A percentile compares a stretch with the other conserved stretches of the same genome.
Evolutionary conservation across 1,140 invertebrate genomes (phyloP).

Genomic region (Brachionus rotundiformis): DNA sequence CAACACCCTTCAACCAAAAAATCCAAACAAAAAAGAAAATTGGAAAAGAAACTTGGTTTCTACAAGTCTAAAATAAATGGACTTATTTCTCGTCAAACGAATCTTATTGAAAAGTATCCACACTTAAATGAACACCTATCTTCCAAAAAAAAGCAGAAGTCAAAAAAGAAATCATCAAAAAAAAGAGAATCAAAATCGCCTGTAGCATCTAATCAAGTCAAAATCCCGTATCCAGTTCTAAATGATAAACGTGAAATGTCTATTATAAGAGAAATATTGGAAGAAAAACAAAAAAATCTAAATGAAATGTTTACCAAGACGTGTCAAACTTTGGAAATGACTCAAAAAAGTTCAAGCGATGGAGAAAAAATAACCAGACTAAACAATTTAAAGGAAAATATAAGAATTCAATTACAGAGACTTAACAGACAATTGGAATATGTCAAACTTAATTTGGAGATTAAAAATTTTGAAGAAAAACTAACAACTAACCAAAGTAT

Average conservation of each 20-base stretch:
- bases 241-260: slow-evolving; percentile 45
- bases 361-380: not conserved
- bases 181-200: not conserved
- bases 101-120: not conserved
- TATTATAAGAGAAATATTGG: not conserved
- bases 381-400: slow-evolving; percentile 33
- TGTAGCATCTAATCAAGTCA: not conserved
- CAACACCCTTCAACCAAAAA: not conserved
- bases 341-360: too few species aligned
- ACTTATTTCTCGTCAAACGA: not conserved
- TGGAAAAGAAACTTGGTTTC: not conserved
- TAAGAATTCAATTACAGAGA: not conserved
- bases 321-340: not conserved
- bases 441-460: slow-evolving; percentile 20
- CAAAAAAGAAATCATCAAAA: not conserved
- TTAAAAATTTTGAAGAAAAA: not conserved
- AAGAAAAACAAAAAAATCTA: slow-evolving; percentile 42
- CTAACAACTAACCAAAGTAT: not conserved
- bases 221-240: slow-evolving; percentile 35
- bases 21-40: slow-evolving; percentile 3
- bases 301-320: not conserved
- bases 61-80: not conserved
- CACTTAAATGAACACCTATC: not conserved
- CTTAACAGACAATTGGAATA: slow-evolving; percentile 38
- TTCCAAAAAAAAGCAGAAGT: not conserved